Evolutionary conservation across 1,140 invertebrate genomes (phyloP).

Genomic region (Branchinecta lynchi): DNA sequence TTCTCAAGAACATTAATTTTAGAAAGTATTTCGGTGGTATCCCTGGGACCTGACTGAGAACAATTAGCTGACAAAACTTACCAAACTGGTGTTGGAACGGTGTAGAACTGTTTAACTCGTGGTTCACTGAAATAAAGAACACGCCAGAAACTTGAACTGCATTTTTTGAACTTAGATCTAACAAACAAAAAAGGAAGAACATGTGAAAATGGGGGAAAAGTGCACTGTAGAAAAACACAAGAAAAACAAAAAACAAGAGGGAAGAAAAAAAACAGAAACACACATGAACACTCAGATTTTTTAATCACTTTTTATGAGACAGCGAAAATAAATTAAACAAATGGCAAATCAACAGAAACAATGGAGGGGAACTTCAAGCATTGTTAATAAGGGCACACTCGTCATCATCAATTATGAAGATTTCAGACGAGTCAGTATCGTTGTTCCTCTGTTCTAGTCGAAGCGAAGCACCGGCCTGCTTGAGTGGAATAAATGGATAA

Average conservation of each 20-base stretch:
- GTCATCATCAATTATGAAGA: neutral
- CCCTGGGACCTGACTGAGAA: neutral
- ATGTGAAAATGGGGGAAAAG: neutral
- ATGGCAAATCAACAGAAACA: neutral
- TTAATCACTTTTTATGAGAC: neutral
- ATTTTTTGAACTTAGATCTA: conserved; percentile 1
- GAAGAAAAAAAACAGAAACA: neutral
- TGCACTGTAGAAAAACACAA: neutral
- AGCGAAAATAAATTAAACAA: neutral
- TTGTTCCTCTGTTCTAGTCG: neutral
- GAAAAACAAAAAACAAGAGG: neutral
- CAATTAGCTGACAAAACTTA: neutral
- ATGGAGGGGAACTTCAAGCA: neutral
- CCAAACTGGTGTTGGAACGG: neutral
- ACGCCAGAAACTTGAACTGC: conserved; percentile 11
- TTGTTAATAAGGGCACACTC: neutral
- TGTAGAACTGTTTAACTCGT: neutral
- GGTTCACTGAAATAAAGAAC: neutral
- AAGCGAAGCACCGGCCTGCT: conserved; percentile 6
- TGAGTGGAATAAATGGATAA: neutral
- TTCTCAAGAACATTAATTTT: too few species aligned
- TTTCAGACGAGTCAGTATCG: neutral
- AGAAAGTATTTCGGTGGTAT: conserved; percentile 1
- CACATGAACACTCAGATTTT: neutral
- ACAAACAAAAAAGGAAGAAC: neutral